Percentiles rank a stretch among this genome's conserved stretches.
Conservation (phyloP, 1,140 invertebrate species). For the Lepidurus apus region DNA sequence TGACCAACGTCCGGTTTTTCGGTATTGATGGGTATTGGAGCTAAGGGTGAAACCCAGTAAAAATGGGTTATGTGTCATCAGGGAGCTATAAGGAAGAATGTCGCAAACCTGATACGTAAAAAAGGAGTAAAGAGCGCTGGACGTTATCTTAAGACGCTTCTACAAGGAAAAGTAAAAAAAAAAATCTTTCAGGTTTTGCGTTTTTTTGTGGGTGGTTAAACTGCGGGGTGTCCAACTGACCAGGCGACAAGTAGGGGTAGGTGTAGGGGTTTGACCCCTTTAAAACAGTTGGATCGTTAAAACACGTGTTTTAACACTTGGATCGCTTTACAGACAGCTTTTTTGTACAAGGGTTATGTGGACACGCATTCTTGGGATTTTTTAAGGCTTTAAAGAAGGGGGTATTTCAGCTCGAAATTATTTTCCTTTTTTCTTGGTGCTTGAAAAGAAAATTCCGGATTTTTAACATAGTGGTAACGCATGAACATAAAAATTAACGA, state of each 20-base stretch:
- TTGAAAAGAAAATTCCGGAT: background rate
- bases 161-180: background rate
- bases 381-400: background rate
- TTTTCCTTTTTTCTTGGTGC: background rate
- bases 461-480: background rate
- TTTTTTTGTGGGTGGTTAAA: background rate
- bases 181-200: background rate
- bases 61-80: too few species aligned
- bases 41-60: too few species aligned
- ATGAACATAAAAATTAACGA: background rate
- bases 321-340: background rate
- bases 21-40: too few species aligned
- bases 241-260: background rate
- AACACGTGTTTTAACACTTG: conserved; percentile 15
- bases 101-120: too few species aligned
- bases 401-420: background rate
- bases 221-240: background rate
- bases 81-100: too few species aligned
- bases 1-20: too few species aligned
- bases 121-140: too few species aligned
- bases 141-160: too few species aligned
- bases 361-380: background rate
- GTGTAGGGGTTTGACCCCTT: background rate
- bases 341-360: background rate
- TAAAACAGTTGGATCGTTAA: background rate